Percentiles rank a stretch among this genome's conserved stretches.
These are phyloP conservation scores for Sceliomorpha sp. DNA, from an alignment of 2,888 invertebrate species.

Conservation along the genomic window DNA sequence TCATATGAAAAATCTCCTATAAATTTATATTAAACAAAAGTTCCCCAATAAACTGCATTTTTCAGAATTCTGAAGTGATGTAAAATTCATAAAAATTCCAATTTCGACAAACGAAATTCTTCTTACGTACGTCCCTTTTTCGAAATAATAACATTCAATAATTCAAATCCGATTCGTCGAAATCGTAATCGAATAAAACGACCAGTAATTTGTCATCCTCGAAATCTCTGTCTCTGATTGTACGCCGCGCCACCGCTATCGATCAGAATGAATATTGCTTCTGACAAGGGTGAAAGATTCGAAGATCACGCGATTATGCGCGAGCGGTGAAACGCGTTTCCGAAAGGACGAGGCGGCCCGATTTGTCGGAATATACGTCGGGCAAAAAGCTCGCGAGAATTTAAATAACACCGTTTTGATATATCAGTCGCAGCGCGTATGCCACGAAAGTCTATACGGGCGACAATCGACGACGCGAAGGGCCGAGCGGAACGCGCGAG, in stretches of 20 bases:
- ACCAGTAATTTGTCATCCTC: too few species aligned
- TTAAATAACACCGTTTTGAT: constrained; percentile 72
- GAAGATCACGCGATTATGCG: constrained; percentile 10
- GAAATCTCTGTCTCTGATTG: too few species aligned
- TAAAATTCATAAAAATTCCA: too few species aligned
- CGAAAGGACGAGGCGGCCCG: constrained; percentile 9
- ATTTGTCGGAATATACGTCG: constrained; percentile 21
- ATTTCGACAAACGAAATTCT: too few species aligned
- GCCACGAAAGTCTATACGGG: constrained; percentile 56
- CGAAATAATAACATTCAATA: too few species aligned
- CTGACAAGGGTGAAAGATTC: constrained; percentile 67
- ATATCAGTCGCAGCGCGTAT: constrained; percentile 48
- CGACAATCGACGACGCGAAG: constrained; percentile 29
- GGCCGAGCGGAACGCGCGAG: constrained; percentile 51
- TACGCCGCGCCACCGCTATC: constrained; percentile 55
- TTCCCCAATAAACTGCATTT: too few species aligned
- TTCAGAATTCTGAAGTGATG: too few species aligned
- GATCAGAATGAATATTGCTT: constrained; percentile 73
- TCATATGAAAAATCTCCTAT: too few species aligned
- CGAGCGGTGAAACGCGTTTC: constrained; percentile 23
- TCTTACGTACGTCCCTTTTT: too few species aligned
- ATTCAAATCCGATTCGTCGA: too few species aligned
- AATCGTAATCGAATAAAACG: constrained; percentile 2
- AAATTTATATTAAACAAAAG: too few species aligned
- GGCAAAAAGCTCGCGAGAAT: constrained; percentile 61